Evolutionary conservation across 2,797 vertebrate genomes (phyloP), one percentile per base, ranked within the genome.

Genomic region (Cryptoblepharus egeriae): DNA sequence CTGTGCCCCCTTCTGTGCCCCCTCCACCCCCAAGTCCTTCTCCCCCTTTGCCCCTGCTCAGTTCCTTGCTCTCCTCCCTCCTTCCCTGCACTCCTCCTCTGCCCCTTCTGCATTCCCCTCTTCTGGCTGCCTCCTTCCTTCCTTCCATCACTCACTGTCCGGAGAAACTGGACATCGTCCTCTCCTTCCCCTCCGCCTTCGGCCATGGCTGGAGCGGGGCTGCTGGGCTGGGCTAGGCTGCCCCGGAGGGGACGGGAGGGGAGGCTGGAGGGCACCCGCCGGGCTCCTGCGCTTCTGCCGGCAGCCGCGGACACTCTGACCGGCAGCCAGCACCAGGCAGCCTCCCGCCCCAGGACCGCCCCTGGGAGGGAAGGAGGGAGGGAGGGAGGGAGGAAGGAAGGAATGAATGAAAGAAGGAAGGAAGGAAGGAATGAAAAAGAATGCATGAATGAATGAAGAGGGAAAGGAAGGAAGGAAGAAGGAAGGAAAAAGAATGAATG

Each of bases 121-220:
- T 11, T 49, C 1, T 3, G 1, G 2, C 6, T 9, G 39, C 24
- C 7, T 5, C 35, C 8, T 2, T 4, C 0, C 3, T 6, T 1
- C 35, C 1, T 6, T 1, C 28, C 60, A 37, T 1, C 74, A 96
- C 97, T 96, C 94, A 98, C 98, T 92, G 98, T 98, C 90, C 98
- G 95, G 89, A 98, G 95, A 93, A 98, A 98, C 94, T 97, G 98
- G 82, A 98, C 98, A 91, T 98, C 98, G 91, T 98, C 98, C 87
- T 98, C 98, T 85, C 97, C 97, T 88, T 97, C 98, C 90, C 82
- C 82, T 49, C 96, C 97, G 91, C 97, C 97, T 91, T 98, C 98
- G 83, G 97, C 97, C 98, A 98, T 98, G 92, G 73, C 78, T 88
- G 89, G 64, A 74, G 32, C 35, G 57, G 63, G 63, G 20, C 42